Evolutionary conservation across 2,113 vertebrate genomes (phyloP).

Genomic region (Sus scrofa): DNA sequence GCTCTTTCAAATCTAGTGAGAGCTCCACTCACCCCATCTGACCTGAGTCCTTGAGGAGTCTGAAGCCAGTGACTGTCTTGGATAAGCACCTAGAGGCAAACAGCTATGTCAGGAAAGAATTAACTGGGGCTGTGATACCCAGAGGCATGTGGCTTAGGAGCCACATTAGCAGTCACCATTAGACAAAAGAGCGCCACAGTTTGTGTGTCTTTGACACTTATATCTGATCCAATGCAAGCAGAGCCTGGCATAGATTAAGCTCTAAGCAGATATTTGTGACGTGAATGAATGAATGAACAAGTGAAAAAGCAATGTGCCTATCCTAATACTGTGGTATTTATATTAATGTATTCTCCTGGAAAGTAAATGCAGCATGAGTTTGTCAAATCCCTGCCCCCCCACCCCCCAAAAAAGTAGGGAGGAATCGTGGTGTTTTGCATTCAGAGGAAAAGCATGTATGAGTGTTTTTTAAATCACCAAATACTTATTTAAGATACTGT

Average conservation of each 20-base stretch:
- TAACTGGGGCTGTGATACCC: neutral
- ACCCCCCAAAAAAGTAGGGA: neutral
- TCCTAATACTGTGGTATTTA: constrained; percentile 25
- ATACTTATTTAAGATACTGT: neutral
- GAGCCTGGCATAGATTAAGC: neutral
- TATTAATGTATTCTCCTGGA: neutral
- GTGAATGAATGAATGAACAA: neutral
- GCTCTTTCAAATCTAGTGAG: constrained; percentile 77
- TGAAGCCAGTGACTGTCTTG: constrained; percentile 6
- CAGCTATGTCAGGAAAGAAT: neutral
- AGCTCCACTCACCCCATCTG: constrained; percentile 73
- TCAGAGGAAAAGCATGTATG: neutral
- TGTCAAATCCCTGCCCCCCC: neutral
- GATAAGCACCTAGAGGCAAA: neutral
- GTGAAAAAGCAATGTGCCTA: neutral
- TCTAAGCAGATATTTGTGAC: constrained; percentile 10
- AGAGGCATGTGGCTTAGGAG: neutral
- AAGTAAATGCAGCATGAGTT: neutral
- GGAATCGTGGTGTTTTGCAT: neutral
- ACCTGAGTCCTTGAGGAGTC: constrained; percentile 25
- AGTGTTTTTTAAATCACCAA: neutral
- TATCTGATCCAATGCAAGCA: neutral
- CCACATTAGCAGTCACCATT: neutral
- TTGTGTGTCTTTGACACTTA: neutral
- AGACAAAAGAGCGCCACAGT: neutral